These are phyloP conservation scores for Drosophila vallismaia DNA, from an alignment of 2,888 invertebrate genomes.

Conservation along the genomic window DNA sequence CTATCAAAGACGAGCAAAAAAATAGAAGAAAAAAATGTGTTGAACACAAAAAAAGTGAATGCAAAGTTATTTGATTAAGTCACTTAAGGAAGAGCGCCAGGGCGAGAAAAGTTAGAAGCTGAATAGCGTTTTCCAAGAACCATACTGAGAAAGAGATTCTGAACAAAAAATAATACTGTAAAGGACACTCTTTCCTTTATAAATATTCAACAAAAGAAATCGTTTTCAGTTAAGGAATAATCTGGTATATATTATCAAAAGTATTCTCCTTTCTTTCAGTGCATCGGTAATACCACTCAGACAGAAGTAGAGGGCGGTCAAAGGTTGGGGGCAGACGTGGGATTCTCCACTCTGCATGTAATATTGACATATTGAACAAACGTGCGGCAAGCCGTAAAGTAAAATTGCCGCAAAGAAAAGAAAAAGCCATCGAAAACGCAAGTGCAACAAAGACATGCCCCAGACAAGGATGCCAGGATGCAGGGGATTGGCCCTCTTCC, in stretches of 20 bases:
- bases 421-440: slow-evolving; percentile 45
- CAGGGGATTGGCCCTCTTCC: slow-evolving; percentile 13
- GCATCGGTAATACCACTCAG: slow-evolving; percentile 64
- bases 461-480: slow-evolving; percentile 7
- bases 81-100: slow-evolving; percentile 60
- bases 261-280: neutral
- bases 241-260: neutral
- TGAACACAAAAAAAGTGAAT: slow-evolving; percentile 26
- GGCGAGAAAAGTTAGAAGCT: neutral
- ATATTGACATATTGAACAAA: slow-evolving; percentile 80
- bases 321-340: slow-evolving; percentile 46
- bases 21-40: slow-evolving; percentile 4
- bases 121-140: neutral
- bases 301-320: slow-evolving; percentile 1
- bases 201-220: neutral
- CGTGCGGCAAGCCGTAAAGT: slow-evolving; percentile 62
- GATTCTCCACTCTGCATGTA: slow-evolving; percentile 60
- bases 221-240: neutral
- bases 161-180: neutral
- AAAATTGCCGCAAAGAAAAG: slow-evolving; percentile 54
- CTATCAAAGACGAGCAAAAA: slow-evolving; percentile 15
- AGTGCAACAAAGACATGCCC: slow-evolving; percentile 52
- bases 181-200: neutral
- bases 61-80: slow-evolving; percentile 79
- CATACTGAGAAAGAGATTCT: neutral